phyloP scores from a whole-genome alignment of 2,888 invertebrate species.

The Diadromus collaris region DNA sequence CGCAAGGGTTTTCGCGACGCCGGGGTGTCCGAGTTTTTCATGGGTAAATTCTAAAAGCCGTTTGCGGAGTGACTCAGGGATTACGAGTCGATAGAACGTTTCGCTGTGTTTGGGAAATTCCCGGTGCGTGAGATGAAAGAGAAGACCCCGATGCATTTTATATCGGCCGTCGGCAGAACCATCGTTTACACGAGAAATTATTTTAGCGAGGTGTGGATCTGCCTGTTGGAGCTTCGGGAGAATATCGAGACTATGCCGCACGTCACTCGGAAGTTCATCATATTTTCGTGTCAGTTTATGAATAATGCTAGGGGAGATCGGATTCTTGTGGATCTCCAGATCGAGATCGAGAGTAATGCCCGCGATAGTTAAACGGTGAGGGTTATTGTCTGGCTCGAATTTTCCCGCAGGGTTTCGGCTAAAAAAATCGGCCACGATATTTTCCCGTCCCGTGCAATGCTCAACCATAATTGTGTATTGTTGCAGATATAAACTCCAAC shows the following conservation, averaged over 20 bases:
- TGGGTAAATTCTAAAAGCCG: not conserved
- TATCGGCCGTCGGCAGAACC: not conserved
- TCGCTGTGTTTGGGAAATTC: no score
- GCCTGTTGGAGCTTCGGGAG: not conserved
- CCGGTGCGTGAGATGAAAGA: not conserved
- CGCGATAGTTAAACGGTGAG: not conserved
- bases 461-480: constrained; percentile 64
- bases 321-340: not conserved
- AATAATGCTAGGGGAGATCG: not conserved
- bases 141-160: not conserved
- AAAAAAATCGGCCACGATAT: constrained; percentile 67
- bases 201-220: not conserved
- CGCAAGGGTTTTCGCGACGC: not conserved
- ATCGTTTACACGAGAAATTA: not conserved
- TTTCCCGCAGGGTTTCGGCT: constrained; percentile 61
- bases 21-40: not conserved
- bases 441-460: constrained; percentile 65
- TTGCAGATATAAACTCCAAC: constrained; percentile 68
- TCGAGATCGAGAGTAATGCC: not conserved
- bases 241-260: not conserved
- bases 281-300: not conserved
- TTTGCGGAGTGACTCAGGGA: not conserved
- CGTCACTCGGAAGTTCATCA: not conserved
- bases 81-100: not conserved
- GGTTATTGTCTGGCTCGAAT: not conserved